These are phyloP conservation scores for Gyrodactylus bullatarudis DNA, from an alignment of 1,140 invertebrate species.

Conservation along the genomic window DNA sequence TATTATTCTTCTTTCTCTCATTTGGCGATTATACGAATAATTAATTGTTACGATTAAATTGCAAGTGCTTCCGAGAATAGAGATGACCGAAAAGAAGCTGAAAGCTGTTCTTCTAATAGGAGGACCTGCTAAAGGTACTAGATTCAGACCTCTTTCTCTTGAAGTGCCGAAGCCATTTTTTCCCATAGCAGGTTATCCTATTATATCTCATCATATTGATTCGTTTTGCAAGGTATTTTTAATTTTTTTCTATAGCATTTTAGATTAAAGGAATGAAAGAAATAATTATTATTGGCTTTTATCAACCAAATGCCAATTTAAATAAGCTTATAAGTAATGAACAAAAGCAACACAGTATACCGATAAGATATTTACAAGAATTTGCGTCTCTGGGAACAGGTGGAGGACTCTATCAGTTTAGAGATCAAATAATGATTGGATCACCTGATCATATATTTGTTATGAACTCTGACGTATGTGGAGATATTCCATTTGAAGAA, in stretches of 20 bases:
- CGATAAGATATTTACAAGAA: constrained; percentile 68
- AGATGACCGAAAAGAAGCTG: not conserved
- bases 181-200: constrained; percentile 50
- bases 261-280: constrained; percentile 36
- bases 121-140: constrained; percentile 29
- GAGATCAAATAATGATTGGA: constrained; percentile 62
- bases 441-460: constrained; percentile 63
- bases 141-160: constrained; percentile 71
- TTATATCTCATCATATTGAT: constrained; percentile 81
- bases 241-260: constrained; percentile 15
- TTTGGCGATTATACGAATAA: not conserved
- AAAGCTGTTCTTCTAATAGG: constrained; percentile 32
- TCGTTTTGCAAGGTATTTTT: constrained; percentile 34
- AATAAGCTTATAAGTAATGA: constrained; percentile 34
- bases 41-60: too few species aligned
- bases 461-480: constrained; percentile 85
- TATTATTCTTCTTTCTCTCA: not conserved
- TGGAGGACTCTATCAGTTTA: constrained; percentile 79
- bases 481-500: constrained; percentile 20
- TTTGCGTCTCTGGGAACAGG: constrained; percentile 68
- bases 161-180: constrained; percentile 86
- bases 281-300: constrained; percentile 69
- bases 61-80: not conserved
- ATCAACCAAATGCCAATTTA: constrained; percentile 36
- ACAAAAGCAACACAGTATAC: constrained; percentile 43